Evolutionary conservation across 2,113 vertebrate genomes (phyloP).

Genomic region (Cynopterus brachyotis): DNA sequence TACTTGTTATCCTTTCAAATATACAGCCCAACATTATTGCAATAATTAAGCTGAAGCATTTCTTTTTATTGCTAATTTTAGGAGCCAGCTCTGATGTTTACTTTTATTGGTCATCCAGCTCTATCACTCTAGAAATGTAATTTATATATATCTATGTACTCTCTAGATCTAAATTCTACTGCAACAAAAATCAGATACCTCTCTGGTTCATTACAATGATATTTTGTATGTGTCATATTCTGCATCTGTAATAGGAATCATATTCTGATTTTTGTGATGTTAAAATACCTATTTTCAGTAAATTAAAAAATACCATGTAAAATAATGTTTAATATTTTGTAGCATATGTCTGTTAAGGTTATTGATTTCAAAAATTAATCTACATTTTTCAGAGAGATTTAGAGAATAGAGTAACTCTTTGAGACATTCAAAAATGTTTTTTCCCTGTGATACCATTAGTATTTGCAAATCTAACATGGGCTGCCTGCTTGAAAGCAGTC

Average conservation of each 20-base stretch:
- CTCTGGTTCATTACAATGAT: not conserved
- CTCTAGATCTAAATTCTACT: not conserved
- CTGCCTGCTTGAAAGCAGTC: not conserved
- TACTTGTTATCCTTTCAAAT: not conserved
- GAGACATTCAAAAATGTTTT: not conserved
- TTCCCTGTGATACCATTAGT: not conserved
- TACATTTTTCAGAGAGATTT: not conserved
- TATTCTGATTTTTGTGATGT: not conserved
- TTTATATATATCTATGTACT: too few relatives aligned
- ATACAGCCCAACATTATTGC: not conserved
- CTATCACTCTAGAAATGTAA: not conserved
- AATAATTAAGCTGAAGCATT: not conserved
- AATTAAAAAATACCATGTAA: not conserved
- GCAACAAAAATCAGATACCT: not conserved
- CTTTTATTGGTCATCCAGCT: not conserved
- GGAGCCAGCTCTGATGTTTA: not conserved
- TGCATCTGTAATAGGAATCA: not conserved
- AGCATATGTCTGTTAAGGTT: not conserved
- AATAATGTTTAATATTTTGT: not conserved
- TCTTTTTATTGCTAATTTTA: not conserved
- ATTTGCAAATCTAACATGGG: not conserved
- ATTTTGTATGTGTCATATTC: not conserved
- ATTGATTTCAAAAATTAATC: not conserved
- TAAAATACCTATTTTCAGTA: not conserved
- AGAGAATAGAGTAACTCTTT: not conserved